A percentile compares a stretch with the other conserved stretches of the same genome.
Evolutionary conservation across 2,113 vertebrate species (phyloP).

Genomic region (Zeus faber): DNA sequence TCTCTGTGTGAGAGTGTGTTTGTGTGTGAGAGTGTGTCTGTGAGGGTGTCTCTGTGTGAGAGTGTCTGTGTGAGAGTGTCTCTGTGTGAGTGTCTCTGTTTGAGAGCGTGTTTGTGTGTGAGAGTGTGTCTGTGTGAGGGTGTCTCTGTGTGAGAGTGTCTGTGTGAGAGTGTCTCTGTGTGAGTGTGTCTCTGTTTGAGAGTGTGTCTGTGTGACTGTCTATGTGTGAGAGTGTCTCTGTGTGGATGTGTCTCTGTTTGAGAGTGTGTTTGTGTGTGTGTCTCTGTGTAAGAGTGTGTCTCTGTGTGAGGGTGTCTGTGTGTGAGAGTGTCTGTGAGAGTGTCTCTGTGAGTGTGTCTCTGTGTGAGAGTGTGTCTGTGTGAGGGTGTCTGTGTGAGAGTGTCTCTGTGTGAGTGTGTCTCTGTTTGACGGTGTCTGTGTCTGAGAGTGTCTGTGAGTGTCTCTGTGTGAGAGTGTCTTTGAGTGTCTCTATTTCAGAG

Average conservation of each 20-base stretch:
- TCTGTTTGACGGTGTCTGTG: slow-evolving; percentile 3
- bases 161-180: background rate
- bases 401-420: background rate
- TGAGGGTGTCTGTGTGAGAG: background rate
- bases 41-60: slow-evolving; percentile 1
- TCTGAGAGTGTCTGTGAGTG: background rate
- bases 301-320: slow-evolving; percentile 16
- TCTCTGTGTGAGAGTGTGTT: slow-evolving; percentile 16
- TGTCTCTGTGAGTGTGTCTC: background rate
- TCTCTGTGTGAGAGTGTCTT: background rate
- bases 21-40: background rate
- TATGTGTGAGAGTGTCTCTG: too few relatives aligned
- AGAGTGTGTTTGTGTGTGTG: too few relatives aligned
- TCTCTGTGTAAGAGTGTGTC: too few relatives aligned
- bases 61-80: background rate
- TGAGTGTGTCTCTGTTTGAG: background rate
- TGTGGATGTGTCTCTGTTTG: too few relatives aligned
- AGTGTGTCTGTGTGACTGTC: too few relatives aligned
- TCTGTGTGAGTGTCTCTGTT: background rate
- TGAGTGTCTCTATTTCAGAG: background rate
- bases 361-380: background rate
- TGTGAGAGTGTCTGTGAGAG: background rate
- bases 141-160: background rate
- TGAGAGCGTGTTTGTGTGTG: background rate
- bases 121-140: background rate